These are phyloP conservation scores for Augochlora pura DNA, from an alignment of 1,140 invertebrate genomes.

Conservation along the genomic window DNA sequence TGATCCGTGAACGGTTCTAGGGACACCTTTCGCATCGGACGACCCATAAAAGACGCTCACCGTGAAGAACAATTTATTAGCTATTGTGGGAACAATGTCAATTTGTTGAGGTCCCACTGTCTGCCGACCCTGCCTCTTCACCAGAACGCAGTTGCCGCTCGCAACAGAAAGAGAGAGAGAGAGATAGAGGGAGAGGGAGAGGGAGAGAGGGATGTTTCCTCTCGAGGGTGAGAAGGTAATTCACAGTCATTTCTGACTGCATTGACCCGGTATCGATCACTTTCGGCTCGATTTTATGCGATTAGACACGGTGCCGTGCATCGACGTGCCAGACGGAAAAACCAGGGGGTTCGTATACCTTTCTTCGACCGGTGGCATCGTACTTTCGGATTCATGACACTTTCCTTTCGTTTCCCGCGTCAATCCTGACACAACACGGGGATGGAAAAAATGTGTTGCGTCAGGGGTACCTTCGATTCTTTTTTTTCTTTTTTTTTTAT, in stretches of 20 bases:
- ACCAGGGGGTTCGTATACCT: constrained; percentile 15
- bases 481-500: not conserved
- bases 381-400: constrained; percentile 67
- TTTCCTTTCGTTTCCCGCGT: constrained; percentile 46
- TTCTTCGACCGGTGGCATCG: constrained; percentile 20
- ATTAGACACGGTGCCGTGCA: constrained; percentile 60
- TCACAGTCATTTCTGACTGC: constrained; percentile 59
- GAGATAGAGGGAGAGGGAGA: no score
- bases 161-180: no score
- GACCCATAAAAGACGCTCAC: constrained; percentile 21
- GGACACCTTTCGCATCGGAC: constrained; percentile 11
- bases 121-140: constrained; percentile 33
- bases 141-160: constrained; percentile 19
- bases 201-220: not conserved
- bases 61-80: constrained; percentile 66
- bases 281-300: constrained; percentile 68
- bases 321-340: constrained; percentile 7
- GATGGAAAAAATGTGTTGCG: constrained; percentile 27
- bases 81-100: constrained; percentile 66
- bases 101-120: constrained; percentile 60
- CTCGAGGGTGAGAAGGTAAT: constrained; percentile 39
- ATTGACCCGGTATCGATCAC: constrained; percentile 66
- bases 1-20: constrained; percentile 29
- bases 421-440: constrained; percentile 30
- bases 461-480: not conserved